Evolutionary conservation across 2,113 vertebrate genomes (phyloP), one percentile per base, ranked within the genome.

Genomic region (Nettapus auritus): DNA sequence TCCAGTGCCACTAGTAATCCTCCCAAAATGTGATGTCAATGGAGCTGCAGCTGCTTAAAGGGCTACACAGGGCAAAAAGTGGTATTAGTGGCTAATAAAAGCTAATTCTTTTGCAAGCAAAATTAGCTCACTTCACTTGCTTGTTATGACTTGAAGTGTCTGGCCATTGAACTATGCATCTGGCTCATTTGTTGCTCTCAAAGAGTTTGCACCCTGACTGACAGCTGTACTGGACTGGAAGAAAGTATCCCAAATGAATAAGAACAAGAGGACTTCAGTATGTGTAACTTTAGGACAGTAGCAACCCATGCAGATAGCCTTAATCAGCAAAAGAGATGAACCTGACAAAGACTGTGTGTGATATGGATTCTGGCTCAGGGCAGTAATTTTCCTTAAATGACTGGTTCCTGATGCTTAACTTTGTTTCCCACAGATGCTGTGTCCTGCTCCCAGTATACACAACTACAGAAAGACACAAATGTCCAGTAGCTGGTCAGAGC

Each of bases 61-160:
- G 91, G 89, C 93, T 94, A 70, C 7, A 33, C 67, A 90, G 92
- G 91, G 91, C 64, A 93, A 97, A 96, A 97, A 91, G n/a, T 86
- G 84, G 89, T 92, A 96, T 97, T 96, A 86, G 79, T 96, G 93
- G 83, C 90, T 97, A 97, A 97, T 97, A 96, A 97, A 95, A 86
- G 89, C 81, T 97, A 97, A 97, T 96, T 97, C 96, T 96, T 97
- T 93, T 96, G 96, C 95, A 97, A 97, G 97, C 93, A 97, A 96
- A 96, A 97, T 98, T 97, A 97, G 82, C 90, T 97, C 48, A 82
- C 97, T 96, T 97, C 94, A 95, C 91, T 96, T 76, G 88, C 94
- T 97, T 97, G 96, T 98, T 98, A 97, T 97, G 96, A 97, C 97
- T 98, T 97, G 95, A 97, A 96, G 96, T 94, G 96, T 97, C 97